A percentile compares a stretch with the other conserved stretches of the same genome.
Conservation (phyloP, 2,113 vertebrate genomes). For the Neoarius graeffei region DNA sequence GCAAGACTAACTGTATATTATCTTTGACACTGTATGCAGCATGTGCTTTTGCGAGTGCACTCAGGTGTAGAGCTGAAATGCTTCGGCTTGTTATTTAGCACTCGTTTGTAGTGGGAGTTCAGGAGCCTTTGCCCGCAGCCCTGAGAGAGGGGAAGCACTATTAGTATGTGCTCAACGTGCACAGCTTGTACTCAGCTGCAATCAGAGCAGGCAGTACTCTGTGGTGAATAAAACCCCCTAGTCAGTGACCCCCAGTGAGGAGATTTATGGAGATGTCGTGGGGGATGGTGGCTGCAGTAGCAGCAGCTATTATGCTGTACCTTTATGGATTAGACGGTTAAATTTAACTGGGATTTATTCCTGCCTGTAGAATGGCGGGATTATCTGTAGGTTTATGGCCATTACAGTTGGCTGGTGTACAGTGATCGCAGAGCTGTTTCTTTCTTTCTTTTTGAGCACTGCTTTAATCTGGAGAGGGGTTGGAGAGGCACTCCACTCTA, state of each 20-base stretch:
- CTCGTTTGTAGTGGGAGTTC: conserved; percentile 4
- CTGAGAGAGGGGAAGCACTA: conserved; percentile 18
- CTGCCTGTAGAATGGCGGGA: conserved; percentile 72
- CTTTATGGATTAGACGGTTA: conserved; percentile 73
- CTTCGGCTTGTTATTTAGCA: neutral
- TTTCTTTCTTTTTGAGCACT: conserved; percentile 12
- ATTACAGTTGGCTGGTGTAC: conserved; percentile 56
- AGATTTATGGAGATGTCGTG: conserved; percentile 9
- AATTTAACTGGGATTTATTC: conserved; percentile 76
- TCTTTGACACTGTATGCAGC: neutral
- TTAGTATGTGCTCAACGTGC: conserved; percentile 46
- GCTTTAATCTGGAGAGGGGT: conserved; percentile 18
- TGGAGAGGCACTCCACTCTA: neutral
- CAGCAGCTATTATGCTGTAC: conserved; percentile 22
- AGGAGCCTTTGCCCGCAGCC: conserved; percentile 1
- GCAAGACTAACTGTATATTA: conserved; percentile 9
- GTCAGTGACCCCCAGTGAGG: conserved; percentile 6
- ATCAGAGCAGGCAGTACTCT: conserved; percentile 3
- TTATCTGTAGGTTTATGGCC: conserved; percentile 67
- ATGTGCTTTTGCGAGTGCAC: conserved; percentile 3
- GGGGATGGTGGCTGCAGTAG: conserved; percentile 19
- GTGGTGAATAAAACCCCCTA: conserved; percentile 2
- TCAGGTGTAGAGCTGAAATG: conserved; percentile 15
- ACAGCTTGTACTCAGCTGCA: conserved; percentile 17
- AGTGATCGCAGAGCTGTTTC: conserved; percentile 55